These are phyloP conservation scores for Anoplolepis gracilipes DNA, from an alignment of 1,140 invertebrate species.

Conservation along the genomic window DNA sequence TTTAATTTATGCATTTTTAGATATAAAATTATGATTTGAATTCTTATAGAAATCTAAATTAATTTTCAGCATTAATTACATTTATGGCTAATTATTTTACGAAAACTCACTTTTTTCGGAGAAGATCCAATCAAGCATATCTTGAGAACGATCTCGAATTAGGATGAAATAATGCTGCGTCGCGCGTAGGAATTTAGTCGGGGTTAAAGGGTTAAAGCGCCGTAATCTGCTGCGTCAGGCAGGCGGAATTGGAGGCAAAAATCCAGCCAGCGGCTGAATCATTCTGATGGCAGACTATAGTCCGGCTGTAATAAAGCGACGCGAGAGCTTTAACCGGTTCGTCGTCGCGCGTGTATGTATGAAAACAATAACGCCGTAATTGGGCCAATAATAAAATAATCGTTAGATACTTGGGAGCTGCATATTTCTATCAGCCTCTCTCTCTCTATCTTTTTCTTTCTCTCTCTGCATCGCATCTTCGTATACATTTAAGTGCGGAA, in stretches of 20 bases:
- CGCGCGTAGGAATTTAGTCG: slow-evolving; percentile 43
- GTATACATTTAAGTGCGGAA: slow-evolving; percentile 5
- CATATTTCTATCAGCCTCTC: background rate
- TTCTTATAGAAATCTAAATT: background rate
- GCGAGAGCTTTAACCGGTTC: slow-evolving; percentile 59
- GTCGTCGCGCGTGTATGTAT: slow-evolving; percentile 51
- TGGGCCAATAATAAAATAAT: slow-evolving; percentile 79
- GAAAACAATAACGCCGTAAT: slow-evolving; percentile 75
- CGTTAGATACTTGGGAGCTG: slow-evolving; percentile 68
- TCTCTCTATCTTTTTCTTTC: background rate
- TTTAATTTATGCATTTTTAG: background rate
- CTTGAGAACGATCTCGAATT: slow-evolving; percentile 2
- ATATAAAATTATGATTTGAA: background rate
- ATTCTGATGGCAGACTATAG: slow-evolving; percentile 50
- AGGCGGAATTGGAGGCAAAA: slow-evolving; percentile 52
- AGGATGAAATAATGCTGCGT: background rate
- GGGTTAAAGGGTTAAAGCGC: slow-evolving; percentile 69
- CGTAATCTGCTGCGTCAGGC: slow-evolving; percentile 27
- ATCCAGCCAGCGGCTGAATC: slow-evolving; percentile 69
- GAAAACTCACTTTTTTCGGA: background rate
- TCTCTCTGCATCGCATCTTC: background rate
- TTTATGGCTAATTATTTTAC: background rate
- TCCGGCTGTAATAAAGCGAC: slow-evolving; percentile 27
- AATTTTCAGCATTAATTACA: background rate
- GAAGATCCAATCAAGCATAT: background rate